phyloP scores from a whole-genome alignment of 2,797 vertebrate genomes.

The Acridotheres tristis region DNA sequence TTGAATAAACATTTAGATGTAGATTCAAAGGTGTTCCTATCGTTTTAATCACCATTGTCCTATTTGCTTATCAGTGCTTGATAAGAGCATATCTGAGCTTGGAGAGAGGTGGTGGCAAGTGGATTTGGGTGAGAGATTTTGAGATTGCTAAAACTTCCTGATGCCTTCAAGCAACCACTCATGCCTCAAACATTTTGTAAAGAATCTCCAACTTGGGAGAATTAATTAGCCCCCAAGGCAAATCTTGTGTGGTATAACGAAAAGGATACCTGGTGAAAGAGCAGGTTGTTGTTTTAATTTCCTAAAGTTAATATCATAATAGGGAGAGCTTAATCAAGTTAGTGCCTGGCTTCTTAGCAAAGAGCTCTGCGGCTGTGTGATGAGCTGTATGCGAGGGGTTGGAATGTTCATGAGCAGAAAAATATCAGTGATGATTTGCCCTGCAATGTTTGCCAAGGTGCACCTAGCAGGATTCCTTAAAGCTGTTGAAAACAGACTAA shows the following conservation, averaged over 20 bases:
- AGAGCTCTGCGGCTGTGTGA: background rate
- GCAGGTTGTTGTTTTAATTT: conserved; percentile 5
- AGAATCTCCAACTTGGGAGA: background rate
- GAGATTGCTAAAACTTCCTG: background rate
- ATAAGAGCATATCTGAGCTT: background rate
- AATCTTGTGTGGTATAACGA: background rate
- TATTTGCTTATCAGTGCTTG: background rate
- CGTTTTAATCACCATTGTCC: background rate
- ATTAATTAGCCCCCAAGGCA: conserved; percentile 16
- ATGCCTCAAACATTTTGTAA: background rate
- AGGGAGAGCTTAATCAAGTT: background rate
- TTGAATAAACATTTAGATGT: background rate
- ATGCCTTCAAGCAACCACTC: background rate
- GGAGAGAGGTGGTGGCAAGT: background rate
- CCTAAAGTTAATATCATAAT: background rate
- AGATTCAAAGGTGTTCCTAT: background rate
- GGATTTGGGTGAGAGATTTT: background rate
- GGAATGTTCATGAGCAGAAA: background rate
- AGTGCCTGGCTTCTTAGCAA: background rate
- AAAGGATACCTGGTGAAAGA: background rate
- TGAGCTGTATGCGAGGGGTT: background rate
- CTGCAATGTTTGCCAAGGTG: background rate
- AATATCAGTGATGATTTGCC: background rate
- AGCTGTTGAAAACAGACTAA: background rate
- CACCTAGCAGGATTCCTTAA: background rate